Evolutionary conservation across 2,888 invertebrate genomes (phyloP), one percentile per base, ranked within the genome.

Genomic region (Athrips mouffetella): DNA sequence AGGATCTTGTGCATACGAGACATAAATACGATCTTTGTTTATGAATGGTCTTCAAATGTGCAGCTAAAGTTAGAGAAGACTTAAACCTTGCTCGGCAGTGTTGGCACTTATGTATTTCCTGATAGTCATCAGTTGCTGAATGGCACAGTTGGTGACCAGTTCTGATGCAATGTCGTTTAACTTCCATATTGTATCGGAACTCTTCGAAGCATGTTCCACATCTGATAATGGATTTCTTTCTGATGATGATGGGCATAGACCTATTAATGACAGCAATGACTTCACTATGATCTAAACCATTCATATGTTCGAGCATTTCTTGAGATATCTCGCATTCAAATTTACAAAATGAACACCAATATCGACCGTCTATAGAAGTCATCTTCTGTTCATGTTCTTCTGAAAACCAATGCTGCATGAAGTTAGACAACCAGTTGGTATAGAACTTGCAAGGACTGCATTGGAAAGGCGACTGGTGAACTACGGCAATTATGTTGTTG

Each of bases 361-460:
- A 93, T 53, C 87, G 87, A 0, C 94, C 94, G 4, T 79, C 81
- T 49, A 89, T 82, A 56, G 85, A 73, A 1, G 75, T 63, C 2
- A 90, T 89, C 21, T 76, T 89, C 23, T 79, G 69, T 25, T 83
- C 80, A 58, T 95, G 95, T 16, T 89, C 86, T 1, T 87, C 75
- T 3, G 94, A 93, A 51, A 87, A 84, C 95, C 95, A 96, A 69
- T 96, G 96, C 25, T 89, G 87, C 65, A 93, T 82, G 65, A 94
- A 95, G 47, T 90, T 90, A 45, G 90, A 90, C 52, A 91, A 90
- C 64, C 92, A 94, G 71, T 96, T 96, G 60, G 94, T 94, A 73
- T 95, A 97, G 77, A 95, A 97, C 49, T 91, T 91, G 72, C 97
- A 97, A 10, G 94, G 90, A 33, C 91, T 91, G 70, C 97, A 97